Evolutionary conservation across 37 sponge, comb jelly and placozoan species (phyloP).

Genomic region (Ianthella basta): DNA sequence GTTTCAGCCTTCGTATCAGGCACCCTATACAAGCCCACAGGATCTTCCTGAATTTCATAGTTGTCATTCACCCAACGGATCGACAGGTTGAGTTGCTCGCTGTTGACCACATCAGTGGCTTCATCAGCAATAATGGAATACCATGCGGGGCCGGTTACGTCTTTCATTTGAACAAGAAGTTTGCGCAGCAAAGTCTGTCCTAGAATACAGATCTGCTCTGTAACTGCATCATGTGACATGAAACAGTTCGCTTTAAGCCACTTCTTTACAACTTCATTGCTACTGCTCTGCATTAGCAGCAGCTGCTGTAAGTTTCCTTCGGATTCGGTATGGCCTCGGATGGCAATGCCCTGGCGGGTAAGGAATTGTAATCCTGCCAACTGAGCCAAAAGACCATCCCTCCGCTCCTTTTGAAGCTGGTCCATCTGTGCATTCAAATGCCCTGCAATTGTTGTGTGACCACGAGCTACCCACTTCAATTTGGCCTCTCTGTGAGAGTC

Average conservation of each 20-base stretch:
- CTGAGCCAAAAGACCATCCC: slow-evolving; percentile 54
- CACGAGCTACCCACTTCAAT: slow-evolving; percentile 43
- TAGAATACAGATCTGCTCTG: slow-evolving; percentile 44
- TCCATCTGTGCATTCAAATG: slow-evolving; percentile 34
- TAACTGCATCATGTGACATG: slow-evolving; percentile 50
- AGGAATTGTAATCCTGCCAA: slow-evolving; percentile 49
- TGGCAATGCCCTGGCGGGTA: slow-evolving; percentile 52
- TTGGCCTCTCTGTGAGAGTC: slow-evolving; percentile 56
- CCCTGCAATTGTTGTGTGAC: slow-evolving; percentile 29
- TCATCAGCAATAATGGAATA: slow-evolving; percentile 61
- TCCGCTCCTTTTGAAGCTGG: slow-evolving; percentile 40
- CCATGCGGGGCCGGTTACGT: slow-evolving; percentile 54
- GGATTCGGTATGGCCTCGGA: slow-evolving; percentile 53
- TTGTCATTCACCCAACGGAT: slow-evolving; percentile 57
- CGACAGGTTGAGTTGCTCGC: slow-evolving; percentile 51
- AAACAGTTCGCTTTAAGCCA: slow-evolving; percentile 42
- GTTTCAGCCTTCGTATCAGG: slow-evolving; percentile 55
- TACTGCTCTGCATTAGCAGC: slow-evolving; percentile 32
- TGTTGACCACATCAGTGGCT: slow-evolving; percentile 58
- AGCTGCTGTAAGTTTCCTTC: slow-evolving; percentile 64
- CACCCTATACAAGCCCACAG: slow-evolving; percentile 50
- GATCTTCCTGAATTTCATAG: slow-evolving; percentile 61
- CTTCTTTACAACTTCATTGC: slow-evolving; percentile 34
- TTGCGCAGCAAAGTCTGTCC: slow-evolving; percentile 48
- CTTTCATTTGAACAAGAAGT: slow-evolving; percentile 36